phyloP scores from a whole-genome alignment of 2,888 invertebrate species.

The Temnothorax unifasciatus region DNA sequence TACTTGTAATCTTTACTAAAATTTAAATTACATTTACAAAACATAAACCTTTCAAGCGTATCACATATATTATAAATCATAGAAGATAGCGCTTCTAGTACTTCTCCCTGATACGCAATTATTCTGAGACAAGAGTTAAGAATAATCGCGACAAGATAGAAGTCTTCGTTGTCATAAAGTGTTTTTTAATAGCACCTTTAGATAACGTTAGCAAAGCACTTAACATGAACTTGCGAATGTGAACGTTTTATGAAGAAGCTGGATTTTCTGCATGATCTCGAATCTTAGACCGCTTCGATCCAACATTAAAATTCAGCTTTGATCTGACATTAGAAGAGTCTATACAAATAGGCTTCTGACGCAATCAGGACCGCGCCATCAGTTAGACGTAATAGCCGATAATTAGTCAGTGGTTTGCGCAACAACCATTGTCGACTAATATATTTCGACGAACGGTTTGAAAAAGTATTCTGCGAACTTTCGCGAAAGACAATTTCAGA shows the following conservation, averaged over 20 bases:
- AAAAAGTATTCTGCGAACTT: conserved; percentile 58
- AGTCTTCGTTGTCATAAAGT: neutral
- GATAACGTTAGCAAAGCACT: neutral
- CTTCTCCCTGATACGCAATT: neutral
- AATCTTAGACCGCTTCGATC: conserved; percentile 26
- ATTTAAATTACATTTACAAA: conserved; percentile 1
- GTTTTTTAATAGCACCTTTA: neutral
- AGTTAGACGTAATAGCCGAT: conserved; percentile 78
- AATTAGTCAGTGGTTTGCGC: conserved; percentile 77
- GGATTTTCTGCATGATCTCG: conserved; percentile 32
- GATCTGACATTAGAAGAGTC: conserved; percentile 43
- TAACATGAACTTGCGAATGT: neutral
- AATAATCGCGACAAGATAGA: conserved; percentile 3
- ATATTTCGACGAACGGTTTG: conserved; percentile 51
- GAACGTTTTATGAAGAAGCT: conserved; percentile 12
- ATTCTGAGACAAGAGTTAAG: neutral
- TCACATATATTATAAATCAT: neutral
- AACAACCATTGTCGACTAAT: conserved; percentile 71
- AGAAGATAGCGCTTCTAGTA: neutral
- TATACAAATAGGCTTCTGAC: conserved; percentile 71
- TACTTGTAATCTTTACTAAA: neutral
- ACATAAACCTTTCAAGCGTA: neutral
- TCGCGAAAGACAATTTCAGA: neutral
- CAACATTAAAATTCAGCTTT: conserved; percentile 66
- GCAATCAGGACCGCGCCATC: conserved; percentile 73